These are phyloP conservation scores for Rutpela maculata DNA, from an alignment of 2,888 invertebrate species.

Conservation along the genomic window DNA sequence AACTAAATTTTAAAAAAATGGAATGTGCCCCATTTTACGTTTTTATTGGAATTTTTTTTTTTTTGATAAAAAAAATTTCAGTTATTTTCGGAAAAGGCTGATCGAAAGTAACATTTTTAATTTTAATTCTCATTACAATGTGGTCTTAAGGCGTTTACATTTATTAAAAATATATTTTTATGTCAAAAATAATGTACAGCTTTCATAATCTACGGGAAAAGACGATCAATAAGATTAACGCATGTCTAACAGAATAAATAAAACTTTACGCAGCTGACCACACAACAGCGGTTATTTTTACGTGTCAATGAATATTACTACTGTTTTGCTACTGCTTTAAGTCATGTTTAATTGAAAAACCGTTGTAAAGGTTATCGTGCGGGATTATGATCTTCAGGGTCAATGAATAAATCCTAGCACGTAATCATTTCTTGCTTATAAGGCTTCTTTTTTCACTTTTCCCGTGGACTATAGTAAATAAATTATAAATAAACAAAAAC, in stretches of 20 bases:
- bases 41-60: too few species aligned
- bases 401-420: not conserved
- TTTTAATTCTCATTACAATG: too few species aligned
- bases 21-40: too few species aligned
- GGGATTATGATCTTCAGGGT: not conserved
- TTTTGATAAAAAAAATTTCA: too few species aligned
- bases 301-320: not conserved
- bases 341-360: not conserved
- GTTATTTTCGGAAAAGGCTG: too few species aligned
- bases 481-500: too few species aligned
- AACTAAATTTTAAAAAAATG: too few species aligned
- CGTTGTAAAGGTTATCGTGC: slow-evolving; percentile 18
- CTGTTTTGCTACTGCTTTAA: not conserved
- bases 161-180: not conserved
- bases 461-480: too few species aligned
- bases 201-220: not conserved
- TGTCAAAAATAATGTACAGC: not conserved
- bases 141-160: too few species aligned
- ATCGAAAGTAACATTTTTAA: too few species aligned
- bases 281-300: not conserved
- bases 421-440: too few species aligned
- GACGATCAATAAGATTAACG: not conserved
- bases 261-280: slow-evolving; percentile 2
- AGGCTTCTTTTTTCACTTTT: too few species aligned
- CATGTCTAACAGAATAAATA: not conserved